Base-by-base conservation (phyloP, 2,888 invertebrate genomes). In the Helicoverpa assulta region DNA sequence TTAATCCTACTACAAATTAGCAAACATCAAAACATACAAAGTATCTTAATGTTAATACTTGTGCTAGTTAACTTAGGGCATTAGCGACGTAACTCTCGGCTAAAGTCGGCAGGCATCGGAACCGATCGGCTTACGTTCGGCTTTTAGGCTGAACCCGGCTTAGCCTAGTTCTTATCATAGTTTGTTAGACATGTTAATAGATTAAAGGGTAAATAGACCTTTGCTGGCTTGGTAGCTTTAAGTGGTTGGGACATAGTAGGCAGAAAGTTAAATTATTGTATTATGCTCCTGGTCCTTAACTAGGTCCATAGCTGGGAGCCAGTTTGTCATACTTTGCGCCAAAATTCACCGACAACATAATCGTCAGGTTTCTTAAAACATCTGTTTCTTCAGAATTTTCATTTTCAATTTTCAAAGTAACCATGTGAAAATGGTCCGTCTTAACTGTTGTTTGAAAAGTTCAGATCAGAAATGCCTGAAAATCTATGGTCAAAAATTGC, bases 61-160 rank as follows among this genome's bases (percentile, higher is more conserved):
- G 47, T 43, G 54, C 47, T 55, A 52, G 56, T 75, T 73, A 75
- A 21, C 40, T 47, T 70, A 43, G 40, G 57, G 21, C 61, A 26
- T 21, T 55, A 2, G 76, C 59, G 76, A 73, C 70, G 59, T 56
- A 62, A 51, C 80, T 64, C 78, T 70, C 69, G 67, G 68, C 53
- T 69, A 40, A 69, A 54, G 68, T 67, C 79, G 67, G 61, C 61
- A 51, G 43, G 26, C n/a, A 40, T 75, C 76, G 71, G 29, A 47
- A 47, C 61, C 58, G 70, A 75, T 71, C 80, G 71, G 76, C 76
- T 76, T 76, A 73, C 76, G 26, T 37, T 76, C 76, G 60, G 19
- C 68, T 62, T 60, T 58, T 56, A 55, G 50, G 58, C 52, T 82
- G 76, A 78, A 70, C 68, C 10, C 40, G n/a, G 83, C 67, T 82